Evolutionary conservation across 2,113 vertebrate species (phyloP), one percentile per base, ranked within the genome.

Genomic region (Paracanthobrama guichenoti): DNA sequence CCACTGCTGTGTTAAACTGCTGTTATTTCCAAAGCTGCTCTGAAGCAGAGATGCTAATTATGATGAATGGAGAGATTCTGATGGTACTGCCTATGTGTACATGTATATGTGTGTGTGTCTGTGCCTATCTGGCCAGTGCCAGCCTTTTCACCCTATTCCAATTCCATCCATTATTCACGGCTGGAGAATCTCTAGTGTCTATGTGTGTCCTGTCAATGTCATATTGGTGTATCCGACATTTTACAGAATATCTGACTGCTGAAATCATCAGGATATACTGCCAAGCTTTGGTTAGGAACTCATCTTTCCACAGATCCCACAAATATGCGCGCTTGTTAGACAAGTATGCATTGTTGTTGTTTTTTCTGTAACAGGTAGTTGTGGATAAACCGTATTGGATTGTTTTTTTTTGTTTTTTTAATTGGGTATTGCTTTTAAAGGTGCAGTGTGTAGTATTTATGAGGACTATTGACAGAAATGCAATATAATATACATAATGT

Each of bases 31-130:
- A 44, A 46, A 48, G 24, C 35, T 42, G 20, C 3, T 39, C 75
- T 80, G 67, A 80, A 18, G 64, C 60, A 80, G 60, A 67, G 78
- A 80, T 67, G 10, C 24, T 75, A 67, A 69, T 84, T 80, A 81
- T 84, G 46, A 84, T 67, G 26, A 83, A 83, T 79, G 44, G 69
- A n/a, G 64, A 20, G 42, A 53, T 83, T 79, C 84, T 79, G n/a
- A 31, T 46, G n/a, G 24, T 71, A n/a, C 12, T 85, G 35, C 48
- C 4, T 59, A 1, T 83, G 31, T 77, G 46, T 44, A 4, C 26
- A 12, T 60, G 44, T 83, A 14, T 48, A 3, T 82, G 57, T 60
- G 59, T 44, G 50, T 53, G 50, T 50, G 50, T 53, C 5, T 39
- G 44, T 66, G 12, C 9, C 26, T 44, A 64, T 78, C 73, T 83